Evolutionary conservation across 1,140 invertebrate genomes (phyloP).

Genomic region (Lepidostoma basale): DNA sequence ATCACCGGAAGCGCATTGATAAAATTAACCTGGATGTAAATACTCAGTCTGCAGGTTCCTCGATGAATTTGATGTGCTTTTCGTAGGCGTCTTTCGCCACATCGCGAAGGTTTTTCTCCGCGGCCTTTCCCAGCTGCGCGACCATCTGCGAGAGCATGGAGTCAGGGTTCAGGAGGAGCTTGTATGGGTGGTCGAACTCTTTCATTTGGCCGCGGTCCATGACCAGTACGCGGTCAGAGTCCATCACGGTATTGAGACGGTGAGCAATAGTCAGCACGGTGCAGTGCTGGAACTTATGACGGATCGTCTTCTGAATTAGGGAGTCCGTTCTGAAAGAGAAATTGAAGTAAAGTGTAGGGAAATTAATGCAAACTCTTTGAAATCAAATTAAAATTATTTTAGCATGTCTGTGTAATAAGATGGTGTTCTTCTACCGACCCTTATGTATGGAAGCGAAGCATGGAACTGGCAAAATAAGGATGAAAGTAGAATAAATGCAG

Average conservation of each 20-base stretch:
- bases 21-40: no score
- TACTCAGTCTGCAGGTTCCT: constrained; percentile 45
- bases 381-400: no score
- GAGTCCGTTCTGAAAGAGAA: constrained; percentile 63
- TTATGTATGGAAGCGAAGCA: no score
- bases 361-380: no score
- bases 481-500: no score
- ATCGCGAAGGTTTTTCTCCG: constrained; percentile 56
- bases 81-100: constrained; percentile 54
- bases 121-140: constrained; percentile 53
- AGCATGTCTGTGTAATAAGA: no score
- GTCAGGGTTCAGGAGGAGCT: constrained; percentile 66
- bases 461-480: no score
- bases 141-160: constrained; percentile 65
- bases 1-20: no score
- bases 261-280: constrained; percentile 87
- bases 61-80: constrained; percentile 57
- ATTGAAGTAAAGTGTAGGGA: no score
- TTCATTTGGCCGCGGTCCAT: constrained; percentile 67
- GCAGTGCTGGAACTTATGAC: constrained; percentile 67
- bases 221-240: constrained; percentile 76
- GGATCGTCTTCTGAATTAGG: constrained; percentile 69
- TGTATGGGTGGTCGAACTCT: constrained; percentile 75
- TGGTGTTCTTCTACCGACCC: no score
- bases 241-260: constrained; percentile 75